Percentiles rank a stretch among this genome's conserved stretches.
These are phyloP conservation scores for Bombus consobrinus DNA, from an alignment of 1,140 invertebrate species.

Conservation along the genomic window DNA sequence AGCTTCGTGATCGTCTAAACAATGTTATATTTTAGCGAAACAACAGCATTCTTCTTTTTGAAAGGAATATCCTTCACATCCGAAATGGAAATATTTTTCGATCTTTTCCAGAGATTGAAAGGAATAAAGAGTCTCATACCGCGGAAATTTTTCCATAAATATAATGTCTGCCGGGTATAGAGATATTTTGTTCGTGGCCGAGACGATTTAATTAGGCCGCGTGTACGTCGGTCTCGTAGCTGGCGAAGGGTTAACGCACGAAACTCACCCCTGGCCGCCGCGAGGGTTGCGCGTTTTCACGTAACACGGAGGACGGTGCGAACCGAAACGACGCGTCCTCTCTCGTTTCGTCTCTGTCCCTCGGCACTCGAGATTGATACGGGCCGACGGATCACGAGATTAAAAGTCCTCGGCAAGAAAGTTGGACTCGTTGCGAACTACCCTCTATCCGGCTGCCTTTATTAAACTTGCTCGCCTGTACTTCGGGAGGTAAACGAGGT, in stretches of 20 bases:
- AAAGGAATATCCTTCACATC: not conserved
- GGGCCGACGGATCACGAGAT: slow-evolving; percentile 37
- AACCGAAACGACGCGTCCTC: not conserved
- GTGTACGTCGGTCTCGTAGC: not conserved
- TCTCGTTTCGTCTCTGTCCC: not conserved
- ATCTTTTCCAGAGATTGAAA: not conserved
- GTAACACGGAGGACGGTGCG: not conserved
- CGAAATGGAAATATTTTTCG: not conserved
- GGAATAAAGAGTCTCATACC: not conserved
- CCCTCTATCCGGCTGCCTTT: not conserved
- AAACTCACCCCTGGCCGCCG: not conserved
- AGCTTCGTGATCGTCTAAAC: not conserved
- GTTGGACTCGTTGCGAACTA: slow-evolving; percentile 25
- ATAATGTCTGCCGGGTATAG: not conserved
- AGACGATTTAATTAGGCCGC: slow-evolving; percentile 22
- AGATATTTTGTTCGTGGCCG: not conserved
- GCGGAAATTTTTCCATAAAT: not conserved
- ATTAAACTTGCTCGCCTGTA: slow-evolving; percentile 33
- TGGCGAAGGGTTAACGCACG: slow-evolving; percentile 8
- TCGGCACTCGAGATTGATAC: slow-evolving; percentile 30
- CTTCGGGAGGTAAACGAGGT: slow-evolving; percentile 25
- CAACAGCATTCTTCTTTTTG: not conserved
- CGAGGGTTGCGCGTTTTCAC: slow-evolving; percentile 19
- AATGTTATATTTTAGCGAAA: not conserved
- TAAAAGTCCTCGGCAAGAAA: slow-evolving; percentile 41